Evolutionary conservation across 92 coral and sea anemone species (phyloP).

Genomic region (Phenganax stokvisi): DNA sequence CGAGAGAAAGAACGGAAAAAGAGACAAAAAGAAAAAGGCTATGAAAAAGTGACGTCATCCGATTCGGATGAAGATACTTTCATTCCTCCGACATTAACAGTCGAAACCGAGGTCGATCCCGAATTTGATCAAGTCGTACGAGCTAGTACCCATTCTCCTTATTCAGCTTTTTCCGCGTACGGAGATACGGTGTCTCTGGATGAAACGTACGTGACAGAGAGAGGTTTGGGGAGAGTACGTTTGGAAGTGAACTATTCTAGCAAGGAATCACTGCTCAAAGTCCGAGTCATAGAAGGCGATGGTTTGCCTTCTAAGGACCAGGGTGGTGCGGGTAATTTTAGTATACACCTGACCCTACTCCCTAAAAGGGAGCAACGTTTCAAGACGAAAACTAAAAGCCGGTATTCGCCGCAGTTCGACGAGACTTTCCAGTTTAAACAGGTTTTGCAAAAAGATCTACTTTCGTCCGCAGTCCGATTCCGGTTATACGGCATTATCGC

Average conservation of each 20-base stretch:
- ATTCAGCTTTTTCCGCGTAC: constrained; percentile 24
- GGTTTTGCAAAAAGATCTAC: constrained; percentile 71
- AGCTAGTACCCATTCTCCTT: constrained; percentile 44
- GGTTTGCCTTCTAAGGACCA: constrained; percentile 75
- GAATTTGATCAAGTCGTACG: constrained; percentile 62
- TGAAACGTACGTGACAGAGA: constrained; percentile 40
- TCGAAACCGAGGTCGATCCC: constrained; percentile 39
- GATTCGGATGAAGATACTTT: background rate
- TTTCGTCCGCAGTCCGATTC: constrained; percentile 69
- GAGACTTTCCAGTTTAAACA: constrained; percentile 91
- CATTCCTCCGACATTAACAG: constrained; percentile 35
- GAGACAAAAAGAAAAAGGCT: constrained; percentile 13
- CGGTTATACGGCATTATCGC: constrained; percentile 75
- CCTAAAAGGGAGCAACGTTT: constrained; percentile 81
- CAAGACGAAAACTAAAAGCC: constrained; percentile 67
- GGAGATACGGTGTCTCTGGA: constrained; percentile 28
- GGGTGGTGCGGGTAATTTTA: constrained; percentile 75
- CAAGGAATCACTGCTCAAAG: constrained; percentile 62
- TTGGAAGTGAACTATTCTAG: constrained; percentile 56
- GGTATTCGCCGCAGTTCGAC: constrained; percentile 69
- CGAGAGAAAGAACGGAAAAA: constrained; percentile 22
- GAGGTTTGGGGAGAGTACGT: constrained; percentile 60
- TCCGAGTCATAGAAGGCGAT: constrained; percentile 69
- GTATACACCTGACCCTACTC: constrained; percentile 67
- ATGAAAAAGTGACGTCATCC: background rate